Conservation (phyloP, 30 jellyfish, hydroid and myxozoan genomes). For the Chrysaora quinquecirrha region DNA sequence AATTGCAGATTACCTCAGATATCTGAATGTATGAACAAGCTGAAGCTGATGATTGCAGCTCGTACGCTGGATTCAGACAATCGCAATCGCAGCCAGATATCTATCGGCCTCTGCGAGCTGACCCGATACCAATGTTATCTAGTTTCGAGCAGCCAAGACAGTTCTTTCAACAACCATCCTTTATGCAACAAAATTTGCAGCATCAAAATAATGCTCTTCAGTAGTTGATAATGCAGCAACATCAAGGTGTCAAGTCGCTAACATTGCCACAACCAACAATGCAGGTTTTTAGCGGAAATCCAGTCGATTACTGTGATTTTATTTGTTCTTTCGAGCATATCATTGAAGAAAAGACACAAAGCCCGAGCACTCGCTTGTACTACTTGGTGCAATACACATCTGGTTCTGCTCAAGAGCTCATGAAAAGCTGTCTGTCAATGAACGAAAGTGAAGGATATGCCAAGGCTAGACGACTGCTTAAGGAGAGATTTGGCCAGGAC, state of each 20-base stretch:
- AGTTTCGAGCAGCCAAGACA: too few species aligned
- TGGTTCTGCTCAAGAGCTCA: not conserved
- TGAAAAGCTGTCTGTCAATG: not conserved
- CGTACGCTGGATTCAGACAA: too few species aligned
- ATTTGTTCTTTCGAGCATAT: not conserved
- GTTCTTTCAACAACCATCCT: too few species aligned
- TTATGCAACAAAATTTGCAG: too few species aligned
- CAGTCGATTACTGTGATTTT: conserved; percentile 1
- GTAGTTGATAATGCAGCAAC: not conserved
- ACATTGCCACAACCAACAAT: conserved; percentile 14
- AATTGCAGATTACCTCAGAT: not conserved
- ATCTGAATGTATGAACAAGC: conserved; percentile 22
- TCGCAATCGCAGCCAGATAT: too few species aligned
- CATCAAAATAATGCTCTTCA: not conserved
- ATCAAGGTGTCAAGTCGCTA: not conserved
- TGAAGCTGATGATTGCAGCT: conserved; percentile 5
- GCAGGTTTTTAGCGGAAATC: conserved; percentile 4
- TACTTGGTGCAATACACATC: not conserved
- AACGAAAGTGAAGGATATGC: not conserved
- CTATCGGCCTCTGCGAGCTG: too few species aligned
- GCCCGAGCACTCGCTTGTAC: not conserved
- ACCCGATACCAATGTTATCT: too few species aligned
- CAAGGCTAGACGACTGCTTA: not conserved
- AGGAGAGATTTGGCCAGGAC: not conserved
- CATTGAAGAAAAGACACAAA: not conserved